Evolutionary conservation across 1,140 invertebrate genomes (phyloP).

Genomic region (Pollicipes pollicipes): DNA sequence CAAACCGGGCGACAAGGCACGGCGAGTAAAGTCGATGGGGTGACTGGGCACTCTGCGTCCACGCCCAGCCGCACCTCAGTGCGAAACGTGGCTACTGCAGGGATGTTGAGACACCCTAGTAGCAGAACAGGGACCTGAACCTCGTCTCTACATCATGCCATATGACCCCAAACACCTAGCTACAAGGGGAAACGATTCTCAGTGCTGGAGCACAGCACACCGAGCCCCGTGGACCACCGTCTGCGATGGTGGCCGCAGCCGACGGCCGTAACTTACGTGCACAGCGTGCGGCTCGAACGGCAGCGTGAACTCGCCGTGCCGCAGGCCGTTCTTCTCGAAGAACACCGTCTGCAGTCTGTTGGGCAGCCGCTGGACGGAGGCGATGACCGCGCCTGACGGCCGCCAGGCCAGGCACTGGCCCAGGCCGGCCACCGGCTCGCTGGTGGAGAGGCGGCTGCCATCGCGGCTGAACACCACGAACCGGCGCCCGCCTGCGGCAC

Average conservation of each 20-base stretch:
- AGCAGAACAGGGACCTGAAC: too few relatives aligned
- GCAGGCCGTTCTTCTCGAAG: constrained; percentile 83
- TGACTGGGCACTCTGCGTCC: too few relatives aligned
- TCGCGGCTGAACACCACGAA: constrained; percentile 58
- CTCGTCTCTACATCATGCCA: too few relatives aligned
- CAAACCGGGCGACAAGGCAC: too few relatives aligned
- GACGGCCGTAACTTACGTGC: constrained; percentile 23
- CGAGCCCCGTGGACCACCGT: neutral
- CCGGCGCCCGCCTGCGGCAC: constrained; percentile 28
- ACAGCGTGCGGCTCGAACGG: constrained; percentile 37
- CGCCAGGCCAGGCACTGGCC: constrained; percentile 54
- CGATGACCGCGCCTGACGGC: constrained; percentile 58
- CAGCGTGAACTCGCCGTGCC: constrained; percentile 61
- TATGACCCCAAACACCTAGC: too few relatives aligned
- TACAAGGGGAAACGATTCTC: neutral
- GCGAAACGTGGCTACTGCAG: too few relatives aligned
- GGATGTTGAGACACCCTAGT: too few relatives aligned
- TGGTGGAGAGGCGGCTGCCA: constrained; percentile 47
- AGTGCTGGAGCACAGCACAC: neutral
- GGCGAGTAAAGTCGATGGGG: too few relatives aligned
- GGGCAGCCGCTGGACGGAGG: constrained; percentile 41
- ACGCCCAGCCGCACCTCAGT: too few relatives aligned
- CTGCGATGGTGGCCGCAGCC: neutral
- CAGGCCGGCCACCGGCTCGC: constrained; percentile 48
- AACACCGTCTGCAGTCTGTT: constrained; percentile 57